Evolutionary conservation across 2,113 vertebrate genomes (phyloP).

Genomic region (Pholis gunnellus): DNA sequence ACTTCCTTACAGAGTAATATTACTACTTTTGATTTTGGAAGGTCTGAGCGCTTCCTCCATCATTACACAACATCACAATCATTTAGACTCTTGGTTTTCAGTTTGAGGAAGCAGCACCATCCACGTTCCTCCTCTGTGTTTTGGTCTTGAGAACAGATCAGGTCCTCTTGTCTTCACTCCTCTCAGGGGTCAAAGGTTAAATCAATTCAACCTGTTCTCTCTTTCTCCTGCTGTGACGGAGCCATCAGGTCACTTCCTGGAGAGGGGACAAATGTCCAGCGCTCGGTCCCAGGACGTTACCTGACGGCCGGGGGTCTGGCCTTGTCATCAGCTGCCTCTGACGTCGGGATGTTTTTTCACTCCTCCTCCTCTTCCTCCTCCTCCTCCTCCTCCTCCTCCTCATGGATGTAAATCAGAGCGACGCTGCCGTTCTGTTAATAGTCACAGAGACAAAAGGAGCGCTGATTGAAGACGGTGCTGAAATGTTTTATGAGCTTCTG

Average conservation of each 20-base stretch:
- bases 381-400: slow-evolving; percentile 6
- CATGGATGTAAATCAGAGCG: slow-evolving; percentile 42
- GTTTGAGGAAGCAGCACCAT: background rate
- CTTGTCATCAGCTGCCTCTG: slow-evolving; percentile 56
- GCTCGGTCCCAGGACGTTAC: background rate
- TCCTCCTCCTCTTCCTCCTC: background rate
- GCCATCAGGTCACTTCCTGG: slow-evolving; percentile 69
- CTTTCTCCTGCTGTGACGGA: slow-evolving; percentile 58
- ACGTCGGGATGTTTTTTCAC: slow-evolving; percentile 58
- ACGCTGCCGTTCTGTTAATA: slow-evolving; percentile 26
- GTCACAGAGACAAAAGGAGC: slow-evolving; percentile 23
- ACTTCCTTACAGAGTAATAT: background rate
- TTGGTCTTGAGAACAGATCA: slow-evolving; percentile 67
- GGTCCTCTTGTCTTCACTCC: slow-evolving; percentile 1
- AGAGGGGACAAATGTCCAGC: slow-evolving; percentile 66
- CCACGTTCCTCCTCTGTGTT: background rate
- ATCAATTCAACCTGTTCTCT: slow-evolving; percentile 64
- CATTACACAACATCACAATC: background rate
- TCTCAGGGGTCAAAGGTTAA: slow-evolving; percentile 69
- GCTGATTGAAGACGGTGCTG: slow-evolving; percentile 43
- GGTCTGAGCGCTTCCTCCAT: background rate
- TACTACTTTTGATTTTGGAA: background rate
- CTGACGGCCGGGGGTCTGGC: slow-evolving; percentile 43
- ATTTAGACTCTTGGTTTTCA: background rate
- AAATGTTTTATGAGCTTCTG: slow-evolving; percentile 47